These are phyloP conservation scores for Sialis lutaria DNA, from an alignment of 2,888 invertebrate species.

Conservation along the genomic window DNA sequence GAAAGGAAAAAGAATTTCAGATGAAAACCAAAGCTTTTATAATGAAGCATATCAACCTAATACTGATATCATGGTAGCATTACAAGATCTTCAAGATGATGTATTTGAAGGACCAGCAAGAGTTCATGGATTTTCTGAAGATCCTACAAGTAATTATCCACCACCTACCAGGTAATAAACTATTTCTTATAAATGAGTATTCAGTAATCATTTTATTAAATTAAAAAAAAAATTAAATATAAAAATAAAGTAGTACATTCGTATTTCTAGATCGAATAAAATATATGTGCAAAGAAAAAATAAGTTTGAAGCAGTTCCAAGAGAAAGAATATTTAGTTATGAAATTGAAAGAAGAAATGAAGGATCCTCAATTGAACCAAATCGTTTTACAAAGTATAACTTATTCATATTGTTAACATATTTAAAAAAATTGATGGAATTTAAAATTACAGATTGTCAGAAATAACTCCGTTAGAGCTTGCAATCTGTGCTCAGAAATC, in stretches of 20 bases:
- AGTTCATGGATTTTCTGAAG: constrained; percentile 8
- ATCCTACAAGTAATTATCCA: background rate
- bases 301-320: constrained; percentile 20
- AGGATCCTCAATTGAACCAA: background rate
- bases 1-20: background rate
- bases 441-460: background rate
- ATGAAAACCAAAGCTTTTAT: constrained; percentile 3
- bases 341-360: background rate
- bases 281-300: constrained; percentile 25
- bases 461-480: constrained; percentile 29
- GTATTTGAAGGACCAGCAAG: constrained; percentile 23
- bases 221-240: no score
- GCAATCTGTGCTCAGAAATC: constrained; percentile 33
- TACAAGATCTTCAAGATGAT: constrained; percentile 28
- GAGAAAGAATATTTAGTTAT: constrained; percentile 7
- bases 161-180: background rate
- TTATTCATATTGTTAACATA: background rate
- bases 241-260: no score
- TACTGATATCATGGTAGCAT: constrained; percentile 23
- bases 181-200: no score
- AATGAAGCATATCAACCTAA: constrained; percentile 22
- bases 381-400: background rate
- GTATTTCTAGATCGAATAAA: constrained; percentile 16
- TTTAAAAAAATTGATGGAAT: background rate
- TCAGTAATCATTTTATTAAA: no score